Base-by-base conservation (phyloP, 2,797 vertebrate species). In the Sebastiscus tertius region DNA sequence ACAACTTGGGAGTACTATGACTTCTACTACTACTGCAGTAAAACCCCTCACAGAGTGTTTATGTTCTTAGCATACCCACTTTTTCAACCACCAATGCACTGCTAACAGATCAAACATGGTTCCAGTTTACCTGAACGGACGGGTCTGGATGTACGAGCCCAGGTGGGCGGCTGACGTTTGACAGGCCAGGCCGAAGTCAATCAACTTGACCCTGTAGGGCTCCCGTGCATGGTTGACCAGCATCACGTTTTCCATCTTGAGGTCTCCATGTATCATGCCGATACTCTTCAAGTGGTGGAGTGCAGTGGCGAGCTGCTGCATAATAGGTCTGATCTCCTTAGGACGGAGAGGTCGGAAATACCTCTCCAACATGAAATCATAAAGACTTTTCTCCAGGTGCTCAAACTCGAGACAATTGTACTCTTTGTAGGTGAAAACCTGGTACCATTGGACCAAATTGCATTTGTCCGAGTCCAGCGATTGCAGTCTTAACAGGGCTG, bases 401-500 rank as follows among this genome's bases (percentile, higher is more conserved):
- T 88, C 82, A 63, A 86, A 85, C n/a, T 75, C 74, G 0, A 87
- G 56, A 56, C 63, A 85, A 29, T 33, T 14, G 5, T 74, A 14
- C 16, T 6, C 24, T 16, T 5, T 39, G 29, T 54, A n/a, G 3
- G 2, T 5, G 29, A 84, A 89, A 14, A 1, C 8, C 1, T 27
- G 5, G 36, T 62, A 8, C 22, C 55, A 85, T 2, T 0, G 7
- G 1, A 82, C 39, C 0, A 86, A 0, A 49, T 59, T 80, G 69
- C 75, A 75, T 16, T 64, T 56, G 66, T 77, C 64, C 0, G 11
- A 18, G 26, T 84, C 36, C 14, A 82, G 72, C 2, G 0, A 5
- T 27, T 9, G 62, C 0, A 72, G 20, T 24, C 29, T 49, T 7
- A 2, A 4, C 26, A 84, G 54, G 22, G 8, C 2, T 0, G 14